Percentiles rank a stretch among this genome's conserved stretches.
Conservation (phyloP, 1,140 invertebrate species). For the Tribolium madens region DNA sequence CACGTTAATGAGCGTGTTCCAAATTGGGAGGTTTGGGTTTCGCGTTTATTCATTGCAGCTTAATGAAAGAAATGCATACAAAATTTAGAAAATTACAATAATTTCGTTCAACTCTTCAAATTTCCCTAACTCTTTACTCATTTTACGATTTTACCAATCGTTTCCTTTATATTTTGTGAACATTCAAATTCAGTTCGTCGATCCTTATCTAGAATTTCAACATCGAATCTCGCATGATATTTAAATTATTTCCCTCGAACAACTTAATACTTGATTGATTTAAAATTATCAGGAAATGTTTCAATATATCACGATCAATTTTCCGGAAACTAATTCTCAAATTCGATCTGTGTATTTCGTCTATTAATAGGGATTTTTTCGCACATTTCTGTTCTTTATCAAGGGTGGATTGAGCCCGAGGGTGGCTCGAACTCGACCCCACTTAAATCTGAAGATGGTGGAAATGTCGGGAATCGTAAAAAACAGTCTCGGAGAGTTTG, state of each 20-base stretch:
- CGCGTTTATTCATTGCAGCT: constrained; percentile 5
- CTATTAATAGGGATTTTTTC: constrained; percentile 13
- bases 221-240: constrained; percentile 9
- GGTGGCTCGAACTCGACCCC: constrained; percentile 5
- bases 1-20: constrained; percentile 22
- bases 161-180: not conserved
- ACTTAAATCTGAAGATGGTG: constrained; percentile 28
- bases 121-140: not conserved
- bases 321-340: not conserved
- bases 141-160: constrained; percentile 1
- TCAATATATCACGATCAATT: constrained; percentile 6
- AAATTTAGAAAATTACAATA: not conserved
- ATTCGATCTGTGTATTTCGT: constrained; percentile 1
- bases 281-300: constrained; percentile 27
- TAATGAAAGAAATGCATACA: not conserved
- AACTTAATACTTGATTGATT: constrained; percentile 29
- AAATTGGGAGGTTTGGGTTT: constrained; percentile 6
- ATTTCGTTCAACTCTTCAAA: not conserved
- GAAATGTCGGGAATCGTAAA: constrained; percentile 30
- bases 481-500: constrained; percentile 23
- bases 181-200: not conserved
- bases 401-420: constrained; percentile 15
- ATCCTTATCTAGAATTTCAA: not conserved
- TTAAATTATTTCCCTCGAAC: constrained; percentile 12
- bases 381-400: constrained; percentile 23